A percentile compares a stretch with the other conserved stretches of the same genome.
Conservation (phyloP, 2,888 invertebrate genomes). For the Argyresthia goedartella region DNA sequence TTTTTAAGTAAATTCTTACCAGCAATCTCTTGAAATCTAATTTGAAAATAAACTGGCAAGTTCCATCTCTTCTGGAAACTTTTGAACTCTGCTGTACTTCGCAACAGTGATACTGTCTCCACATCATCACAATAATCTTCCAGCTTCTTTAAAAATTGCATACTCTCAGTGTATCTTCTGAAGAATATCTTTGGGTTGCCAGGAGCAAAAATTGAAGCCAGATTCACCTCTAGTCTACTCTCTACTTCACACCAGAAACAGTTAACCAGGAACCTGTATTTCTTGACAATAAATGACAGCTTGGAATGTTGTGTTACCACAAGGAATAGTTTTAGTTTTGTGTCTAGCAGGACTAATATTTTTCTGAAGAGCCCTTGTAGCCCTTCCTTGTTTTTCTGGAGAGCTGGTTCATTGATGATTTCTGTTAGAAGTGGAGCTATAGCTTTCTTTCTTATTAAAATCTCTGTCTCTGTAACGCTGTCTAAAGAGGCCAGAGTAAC, state of each 20-base stretch:
- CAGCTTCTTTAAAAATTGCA: conserved; percentile 80
- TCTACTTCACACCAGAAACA: conserved; percentile 92
- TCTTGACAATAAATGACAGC: conserved; percentile 44
- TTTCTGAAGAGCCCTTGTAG: conserved; percentile 79
- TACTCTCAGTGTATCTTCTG: conserved; percentile 82
- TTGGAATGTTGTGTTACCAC: conserved; percentile 65
- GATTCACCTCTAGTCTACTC: conserved; percentile 82
- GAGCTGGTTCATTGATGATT: conserved; percentile 77
- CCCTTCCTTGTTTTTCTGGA: conserved; percentile 74
- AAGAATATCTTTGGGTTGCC: conserved; percentile 93
- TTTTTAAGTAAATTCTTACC: conserved; percentile 39
- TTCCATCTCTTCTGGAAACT: conserved; percentile 91
- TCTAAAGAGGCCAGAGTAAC: conserved; percentile 75
- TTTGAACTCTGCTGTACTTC: conserved; percentile 78
- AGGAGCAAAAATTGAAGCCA: conserved; percentile 89
- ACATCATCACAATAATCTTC: conserved; percentile 74
- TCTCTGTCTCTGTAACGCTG: conserved; percentile 78
- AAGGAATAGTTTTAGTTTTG: conserved; percentile 72
- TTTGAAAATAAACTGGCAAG: conserved; percentile 96
- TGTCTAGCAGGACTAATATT: conserved; percentile 79
- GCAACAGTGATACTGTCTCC: conserved; percentile 71
- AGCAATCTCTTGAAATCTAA: conserved; percentile 94
- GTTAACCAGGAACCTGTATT: conserved; percentile 75
- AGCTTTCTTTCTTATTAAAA: conserved; percentile 76
- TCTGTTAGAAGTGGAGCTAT: conserved; percentile 77